These are phyloP conservation scores for Drosophila conformis DNA, from an alignment of 2,888 invertebrate genomes.

Conservation along the genomic window DNA sequence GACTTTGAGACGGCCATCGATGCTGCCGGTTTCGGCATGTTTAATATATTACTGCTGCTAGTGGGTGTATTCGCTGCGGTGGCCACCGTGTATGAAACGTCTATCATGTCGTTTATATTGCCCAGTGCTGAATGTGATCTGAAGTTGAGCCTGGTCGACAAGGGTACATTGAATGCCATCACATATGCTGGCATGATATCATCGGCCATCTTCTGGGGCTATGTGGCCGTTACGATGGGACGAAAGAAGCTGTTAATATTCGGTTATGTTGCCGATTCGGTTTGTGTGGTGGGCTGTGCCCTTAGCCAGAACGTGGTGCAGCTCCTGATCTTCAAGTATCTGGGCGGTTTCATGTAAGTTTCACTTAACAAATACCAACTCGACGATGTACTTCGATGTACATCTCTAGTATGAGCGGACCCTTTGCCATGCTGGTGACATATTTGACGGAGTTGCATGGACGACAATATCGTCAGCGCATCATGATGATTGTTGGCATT, in stretches of 20 bases:
- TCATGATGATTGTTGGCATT: conserved; percentile 89
- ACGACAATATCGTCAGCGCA: conserved; percentile 87
- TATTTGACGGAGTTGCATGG: conserved; percentile 91
- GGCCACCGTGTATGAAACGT: conserved; percentile 89
- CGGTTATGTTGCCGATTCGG: conserved; percentile 88
- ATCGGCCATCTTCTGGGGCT: conserved; percentile 91
- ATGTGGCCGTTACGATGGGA: conserved; percentile 90
- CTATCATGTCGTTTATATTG: conserved; percentile 90
- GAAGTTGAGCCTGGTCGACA: conserved; percentile 88
- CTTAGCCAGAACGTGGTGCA: conserved; percentile 88
- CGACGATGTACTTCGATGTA: conserved; percentile 31
- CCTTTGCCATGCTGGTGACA: conserved; percentile 90
- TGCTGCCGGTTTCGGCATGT: conserved; percentile 89
- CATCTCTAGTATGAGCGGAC: conserved; percentile 87
- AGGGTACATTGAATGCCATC: conserved; percentile 89
- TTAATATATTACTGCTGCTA: conserved; percentile 88
- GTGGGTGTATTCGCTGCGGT: conserved; percentile 88
- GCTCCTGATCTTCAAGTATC: conserved; percentile 89
- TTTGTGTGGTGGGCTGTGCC: conserved; percentile 88
- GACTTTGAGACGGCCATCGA: conserved; percentile 90
- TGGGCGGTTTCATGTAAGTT: conserved; percentile 91
- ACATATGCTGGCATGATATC: conserved; percentile 88
- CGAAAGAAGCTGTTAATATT: conserved; percentile 88
- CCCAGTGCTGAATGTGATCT: conserved; percentile 91
- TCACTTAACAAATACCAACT: conserved; percentile 6